Evolutionary conservation across 1,140 invertebrate genomes (phyloP).

Genomic region (Drosophila oshimai): DNA sequence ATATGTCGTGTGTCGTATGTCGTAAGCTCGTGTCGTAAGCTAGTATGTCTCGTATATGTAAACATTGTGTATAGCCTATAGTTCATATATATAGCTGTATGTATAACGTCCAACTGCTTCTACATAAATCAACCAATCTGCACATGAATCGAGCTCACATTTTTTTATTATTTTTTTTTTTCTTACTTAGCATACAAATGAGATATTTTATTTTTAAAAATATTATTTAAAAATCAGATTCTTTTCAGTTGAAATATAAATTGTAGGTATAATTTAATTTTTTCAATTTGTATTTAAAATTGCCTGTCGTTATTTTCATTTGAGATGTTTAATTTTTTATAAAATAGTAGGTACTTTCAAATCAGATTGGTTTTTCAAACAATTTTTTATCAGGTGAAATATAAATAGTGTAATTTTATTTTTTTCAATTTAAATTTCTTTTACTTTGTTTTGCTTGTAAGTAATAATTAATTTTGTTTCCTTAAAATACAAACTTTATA

Average conservation of each 20-base stretch:
- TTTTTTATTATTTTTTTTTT: no score
- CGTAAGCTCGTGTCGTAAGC: not conserved
- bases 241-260: no score
- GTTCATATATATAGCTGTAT: constrained; percentile 10
- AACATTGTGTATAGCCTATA: constrained; percentile 22
- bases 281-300: no score
- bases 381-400: no score
- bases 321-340: not conserved
- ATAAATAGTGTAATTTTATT: not conserved
- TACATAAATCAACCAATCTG: not conserved
- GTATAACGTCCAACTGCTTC: constrained; percentile 27
- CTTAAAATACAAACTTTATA: not conserved
- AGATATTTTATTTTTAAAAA: no score
- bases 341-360: no score
- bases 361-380: no score
- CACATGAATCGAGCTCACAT: no score
- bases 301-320: no score
- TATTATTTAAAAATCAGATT: no score
- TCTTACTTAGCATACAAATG: no score
- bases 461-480: not conserved
- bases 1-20: constrained; percentile 14
- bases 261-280: no score
- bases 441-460: not conserved
- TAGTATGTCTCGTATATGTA: constrained; percentile 23
- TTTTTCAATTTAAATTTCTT: not conserved